These are phyloP conservation scores for Nicator chloris DNA, from an alignment of 2,113 vertebrate species.

Conservation along the genomic window DNA sequence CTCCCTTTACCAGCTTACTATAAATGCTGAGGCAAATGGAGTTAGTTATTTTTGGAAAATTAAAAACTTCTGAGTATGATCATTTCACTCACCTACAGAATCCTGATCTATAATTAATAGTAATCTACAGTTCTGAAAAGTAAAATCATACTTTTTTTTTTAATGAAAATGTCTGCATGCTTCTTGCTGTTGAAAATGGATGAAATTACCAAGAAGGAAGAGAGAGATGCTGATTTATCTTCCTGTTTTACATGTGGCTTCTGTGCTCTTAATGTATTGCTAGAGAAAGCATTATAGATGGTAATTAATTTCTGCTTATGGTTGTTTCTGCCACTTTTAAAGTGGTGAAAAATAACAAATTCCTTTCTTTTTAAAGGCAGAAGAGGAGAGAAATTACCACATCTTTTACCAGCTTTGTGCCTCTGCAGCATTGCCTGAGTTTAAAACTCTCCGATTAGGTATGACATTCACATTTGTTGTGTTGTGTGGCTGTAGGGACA, in stretches of 20 bases:
- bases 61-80: not conserved
- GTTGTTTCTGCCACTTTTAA: not conserved
- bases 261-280: not conserved
- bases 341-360: slow-evolving; percentile 46
- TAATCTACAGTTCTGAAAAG: not conserved
- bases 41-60: slow-evolving; percentile 32
- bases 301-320: not conserved
- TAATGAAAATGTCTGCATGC: not conserved
- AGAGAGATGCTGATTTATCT: not conserved
- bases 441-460: slow-evolving; percentile 89
- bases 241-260: not conserved
- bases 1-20: not conserved
- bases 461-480: slow-evolving; percentile 3
- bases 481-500: not conserved
- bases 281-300: not conserved
- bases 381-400: slow-evolving; percentile 97
- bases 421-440: slow-evolving; percentile 88
- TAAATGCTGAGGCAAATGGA: not conserved
- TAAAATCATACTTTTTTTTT: not conserved
- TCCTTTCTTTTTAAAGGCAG: slow-evolving; percentile 83
- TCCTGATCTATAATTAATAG: not conserved
- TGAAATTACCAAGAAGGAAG: not conserved
- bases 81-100: not conserved
- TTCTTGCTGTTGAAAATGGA: not conserved
- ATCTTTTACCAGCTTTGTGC: slow-evolving; percentile 99